Evolutionary conservation across 1,140 invertebrate genomes (phyloP).

Genomic region (Zaprionus lachaisei): DNA sequence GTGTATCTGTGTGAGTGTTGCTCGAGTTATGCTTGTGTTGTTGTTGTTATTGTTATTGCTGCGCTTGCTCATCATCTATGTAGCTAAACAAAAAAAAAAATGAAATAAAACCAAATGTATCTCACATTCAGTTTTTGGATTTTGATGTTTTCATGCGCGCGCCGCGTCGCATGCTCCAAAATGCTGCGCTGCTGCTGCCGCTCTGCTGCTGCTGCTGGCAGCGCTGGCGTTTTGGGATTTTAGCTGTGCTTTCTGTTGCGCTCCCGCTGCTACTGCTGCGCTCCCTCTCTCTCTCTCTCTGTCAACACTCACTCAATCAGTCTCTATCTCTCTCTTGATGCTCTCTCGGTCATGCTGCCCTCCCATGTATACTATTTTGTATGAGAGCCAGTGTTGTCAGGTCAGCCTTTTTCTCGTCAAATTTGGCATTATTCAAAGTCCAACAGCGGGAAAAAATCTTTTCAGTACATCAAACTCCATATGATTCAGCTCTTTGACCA

Average conservation of each 20-base stretch:
- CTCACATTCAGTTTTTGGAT: slow-evolving; percentile 75
- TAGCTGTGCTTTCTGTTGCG: slow-evolving; percentile 29
- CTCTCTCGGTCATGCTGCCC: slow-evolving; percentile 21
- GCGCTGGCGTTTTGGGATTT: slow-evolving; percentile 17
- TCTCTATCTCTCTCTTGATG: neutral
- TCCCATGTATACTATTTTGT: slow-evolving; percentile 17
- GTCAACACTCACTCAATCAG: neutral
- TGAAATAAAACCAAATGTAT: slow-evolving; percentile 75
- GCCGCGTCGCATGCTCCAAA: slow-evolving; percentile 43
- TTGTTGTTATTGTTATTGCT: slow-evolving; percentile 46
- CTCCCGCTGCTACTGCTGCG: slow-evolving; percentile 4
- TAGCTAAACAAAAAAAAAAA: slow-evolving; percentile 69
- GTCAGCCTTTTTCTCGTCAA: too few relatives aligned
- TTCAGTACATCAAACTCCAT: too few relatives aligned
- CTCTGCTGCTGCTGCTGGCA: slow-evolving; percentile 1
- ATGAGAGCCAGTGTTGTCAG: neutral
- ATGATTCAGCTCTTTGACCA: too few relatives aligned
- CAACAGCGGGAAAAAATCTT: too few relatives aligned
- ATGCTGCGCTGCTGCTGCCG: slow-evolving; percentile 7
- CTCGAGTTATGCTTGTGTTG: slow-evolving; percentile 26
- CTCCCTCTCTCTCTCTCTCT: slow-evolving; percentile 18
- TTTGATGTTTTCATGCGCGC: slow-evolving; percentile 75
- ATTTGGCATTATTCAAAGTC: too few relatives aligned
- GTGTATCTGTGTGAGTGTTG: slow-evolving; percentile 37
- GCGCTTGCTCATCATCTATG: slow-evolving; percentile 63